Evolutionary conservation across 2,888 invertebrate species (phyloP).

Genomic region (Eristalis tenax): DNA sequence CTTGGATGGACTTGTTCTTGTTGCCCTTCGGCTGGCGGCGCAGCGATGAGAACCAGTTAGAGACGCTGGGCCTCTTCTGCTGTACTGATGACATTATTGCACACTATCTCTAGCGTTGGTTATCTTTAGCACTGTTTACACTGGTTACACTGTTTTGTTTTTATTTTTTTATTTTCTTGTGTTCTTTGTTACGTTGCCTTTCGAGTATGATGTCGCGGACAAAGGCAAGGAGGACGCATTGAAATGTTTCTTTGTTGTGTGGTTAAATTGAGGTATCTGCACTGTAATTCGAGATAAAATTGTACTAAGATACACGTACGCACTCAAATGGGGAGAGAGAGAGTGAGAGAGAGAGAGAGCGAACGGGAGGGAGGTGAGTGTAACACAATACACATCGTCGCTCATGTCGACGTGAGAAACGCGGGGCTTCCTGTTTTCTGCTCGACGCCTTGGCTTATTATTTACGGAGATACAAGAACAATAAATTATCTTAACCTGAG

Average conservation of each 20-base stretch:
- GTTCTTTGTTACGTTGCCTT: slow-evolving; percentile 36
- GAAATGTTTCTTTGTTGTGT: slow-evolving; percentile 38
- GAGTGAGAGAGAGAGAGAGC: not conserved
- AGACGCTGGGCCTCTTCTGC: slow-evolving; percentile 86
- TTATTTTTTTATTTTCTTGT: slow-evolving; percentile 43
- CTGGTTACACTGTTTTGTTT: not conserved
- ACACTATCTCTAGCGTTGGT: slow-evolving; percentile 45
- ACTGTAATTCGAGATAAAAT: slow-evolving; percentile 21
- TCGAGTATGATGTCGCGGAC: not conserved
- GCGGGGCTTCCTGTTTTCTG: slow-evolving; percentile 14
- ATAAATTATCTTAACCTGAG: too few species aligned
- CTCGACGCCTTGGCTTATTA: not conserved
- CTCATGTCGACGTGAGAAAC: slow-evolving; percentile 44
- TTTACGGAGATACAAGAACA: too few species aligned
- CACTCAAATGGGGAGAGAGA: not conserved
- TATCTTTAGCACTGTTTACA: slow-evolving; percentile 46
- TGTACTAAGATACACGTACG: not conserved
- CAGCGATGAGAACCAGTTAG: slow-evolving; percentile 91
- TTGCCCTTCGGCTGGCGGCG: slow-evolving; percentile 83
- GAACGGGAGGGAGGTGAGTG: not conserved
- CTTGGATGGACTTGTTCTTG: slow-evolving; percentile 73
- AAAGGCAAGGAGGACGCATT: slow-evolving; percentile 34
- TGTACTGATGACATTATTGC: slow-evolving; percentile 80
- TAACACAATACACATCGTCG: slow-evolving; percentile 39
- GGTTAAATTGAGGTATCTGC: slow-evolving; percentile 63